These are phyloP conservation scores for Dicroscelio sp. DNA, from an alignment of 2,888 invertebrate genomes.

Conservation along the genomic window DNA sequence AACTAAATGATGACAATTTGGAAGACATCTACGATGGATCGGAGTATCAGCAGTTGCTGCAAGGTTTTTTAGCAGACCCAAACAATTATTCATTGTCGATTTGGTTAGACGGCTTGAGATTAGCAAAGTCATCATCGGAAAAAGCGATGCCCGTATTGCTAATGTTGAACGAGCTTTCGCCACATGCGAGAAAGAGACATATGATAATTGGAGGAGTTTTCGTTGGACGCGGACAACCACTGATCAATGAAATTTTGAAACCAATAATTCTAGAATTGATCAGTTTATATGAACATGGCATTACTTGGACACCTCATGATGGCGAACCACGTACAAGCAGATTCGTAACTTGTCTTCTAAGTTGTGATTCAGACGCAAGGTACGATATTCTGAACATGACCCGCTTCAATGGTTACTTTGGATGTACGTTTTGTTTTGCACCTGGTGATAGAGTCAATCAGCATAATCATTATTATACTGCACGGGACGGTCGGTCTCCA, in stretches of 20 bases:
- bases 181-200: neutral
- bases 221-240: neutral
- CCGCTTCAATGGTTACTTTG: conserved; percentile 16
- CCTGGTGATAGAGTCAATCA: conserved; percentile 4
- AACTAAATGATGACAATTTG: neutral
- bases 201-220: neutral
- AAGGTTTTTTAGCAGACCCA: neutral
- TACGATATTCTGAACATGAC: conserved; percentile 14
- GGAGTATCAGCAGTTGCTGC: neutral
- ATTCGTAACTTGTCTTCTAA: neutral
- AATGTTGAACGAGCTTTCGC: conserved; percentile 5
- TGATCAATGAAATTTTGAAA: neutral
- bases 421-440: conserved; percentile 18
- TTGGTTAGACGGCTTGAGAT: conserved; percentile 4
- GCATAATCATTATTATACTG: conserved; percentile 14
- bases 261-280: neutral
- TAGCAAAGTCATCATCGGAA: conserved; percentile 10
- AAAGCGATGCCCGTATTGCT: neutral
- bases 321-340: conserved; percentile 11
- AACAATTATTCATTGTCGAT: neutral
- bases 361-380: neutral
- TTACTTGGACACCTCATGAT: conserved; percentile 22
- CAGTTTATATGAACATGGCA: conserved; percentile 6
- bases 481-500: neutral
- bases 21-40: neutral